Percentiles rank a stretch among this genome's conserved stretches.
Conservation (phyloP, 1,140 invertebrate species). For the Drosophila sp. region DNA sequence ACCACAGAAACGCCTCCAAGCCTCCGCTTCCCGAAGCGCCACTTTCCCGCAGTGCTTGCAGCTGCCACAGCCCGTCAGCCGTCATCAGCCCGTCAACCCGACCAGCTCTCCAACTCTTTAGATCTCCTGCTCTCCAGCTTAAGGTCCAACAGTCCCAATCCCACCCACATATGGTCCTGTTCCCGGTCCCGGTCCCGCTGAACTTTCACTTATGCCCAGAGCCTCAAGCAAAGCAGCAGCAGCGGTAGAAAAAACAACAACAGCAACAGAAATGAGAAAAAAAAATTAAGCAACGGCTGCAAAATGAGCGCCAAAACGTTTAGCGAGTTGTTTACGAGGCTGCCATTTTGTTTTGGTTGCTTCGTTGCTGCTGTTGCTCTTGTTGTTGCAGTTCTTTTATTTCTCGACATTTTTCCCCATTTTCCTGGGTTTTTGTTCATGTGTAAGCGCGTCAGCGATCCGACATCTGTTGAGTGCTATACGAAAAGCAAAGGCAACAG, state of each 20-base stretch:
- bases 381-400: background rate
- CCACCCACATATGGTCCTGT: slow-evolving; percentile 45
- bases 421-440: slow-evolving; percentile 26
- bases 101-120: background rate
- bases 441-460: slow-evolving; percentile 31
- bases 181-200: slow-evolving; percentile 43
- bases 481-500: slow-evolving; percentile 32
- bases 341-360: slow-evolving; percentile 53
- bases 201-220: slow-evolving; percentile 69
- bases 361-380: background rate
- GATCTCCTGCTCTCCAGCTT: background rate
- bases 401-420: slow-evolving; percentile 7
- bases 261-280: slow-evolving; percentile 20
- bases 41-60: background rate
- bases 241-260: slow-evolving; percentile 26
- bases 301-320: slow-evolving; percentile 79
- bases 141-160: background rate
- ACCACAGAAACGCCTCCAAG: slow-evolving; percentile 14
- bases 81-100: slow-evolving; percentile 14
- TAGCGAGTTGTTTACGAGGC: slow-evolving; percentile 77
- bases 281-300: slow-evolving; percentile 79
- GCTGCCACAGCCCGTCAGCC: slow-evolving; percentile 1
- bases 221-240: slow-evolving; percentile 56
- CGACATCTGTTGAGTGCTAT: slow-evolving; percentile 60
- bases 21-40: too few relatives aligned